Base-by-base conservation (phyloP, 30 jellyfish, hydroid and myxozoan species). In the Rhopilema esculentum region DNA sequence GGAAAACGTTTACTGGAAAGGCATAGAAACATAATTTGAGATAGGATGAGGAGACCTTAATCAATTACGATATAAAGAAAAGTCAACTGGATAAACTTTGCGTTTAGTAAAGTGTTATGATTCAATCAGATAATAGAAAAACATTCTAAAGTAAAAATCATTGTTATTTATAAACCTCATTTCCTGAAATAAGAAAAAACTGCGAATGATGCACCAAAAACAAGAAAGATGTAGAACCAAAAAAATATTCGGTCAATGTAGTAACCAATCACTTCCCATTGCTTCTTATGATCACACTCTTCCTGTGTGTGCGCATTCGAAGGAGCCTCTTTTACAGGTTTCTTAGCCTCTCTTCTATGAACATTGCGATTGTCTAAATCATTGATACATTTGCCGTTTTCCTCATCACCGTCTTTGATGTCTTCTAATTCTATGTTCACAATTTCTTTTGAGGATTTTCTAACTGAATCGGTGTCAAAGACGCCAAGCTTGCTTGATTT, bases 231-330 rank as follows among this genome's bases (percentile, higher is more conserved):
- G 77, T 77, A 77, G 15, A 79, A 51, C 90, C 90, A 87, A 63
- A 87, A 87, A 72, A 87, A 87, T 27, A 77, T 67, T 17, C 81
- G 90, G 50, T 87, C 95, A 27, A 80, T 66, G 64, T 66, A 87
- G 21, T 26, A 69, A 24, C 86, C 86, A 28, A 87, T 87, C 40
- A 68, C 86, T 66, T 87, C 86, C 95, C 95, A 87, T 22, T 87
- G 82, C 62, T 57, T 48, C 49, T 85, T 87, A 29, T 84, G 62
- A n/a, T 84, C 81, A 16, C 49, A 65, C 25, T 83, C 85, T n/a
- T 68, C 49, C 24, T 83, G 61, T 8, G 92, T 83, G 61, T 69
- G 64, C 27, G 31, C 82, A 8, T 83, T 85, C 20, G 16, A 6
- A 25, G 16, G 22, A 2, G 8, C 18, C 30, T 72, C 25, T 18